Base-by-base conservation (phyloP, 2,888 invertebrate species). In the Epinotia bilunana region DNA sequence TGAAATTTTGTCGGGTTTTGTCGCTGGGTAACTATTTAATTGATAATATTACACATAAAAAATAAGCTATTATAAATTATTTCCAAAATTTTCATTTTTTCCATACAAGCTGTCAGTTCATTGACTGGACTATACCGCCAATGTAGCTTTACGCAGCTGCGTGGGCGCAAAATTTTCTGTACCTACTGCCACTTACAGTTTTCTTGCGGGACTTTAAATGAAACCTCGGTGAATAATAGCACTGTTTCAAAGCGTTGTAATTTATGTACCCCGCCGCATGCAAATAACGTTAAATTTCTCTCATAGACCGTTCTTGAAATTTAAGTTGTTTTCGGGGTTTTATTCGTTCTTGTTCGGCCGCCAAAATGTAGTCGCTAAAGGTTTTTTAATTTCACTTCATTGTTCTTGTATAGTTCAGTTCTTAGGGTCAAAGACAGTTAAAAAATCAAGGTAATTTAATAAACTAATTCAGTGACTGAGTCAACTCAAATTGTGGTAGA, bases 181-280 rank as follows among this genome's bases (percentile, higher is more conserved):
- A 23, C 20, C 23, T 28, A 28, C 3, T 61, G 12, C 61, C 73
- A 61, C 61, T 73, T 73, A 67, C 65, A 53, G n/a, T 70, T 62
- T 67, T 73, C 49, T 63, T 49, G 74, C n/a, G 58, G 64, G 67
- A 64, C 62, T 74, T 74, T 74, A 67, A 72, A 75, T 75, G 65
- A 75, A 75, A 75, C 75, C 71, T 61, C 71, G 7, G 55, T 75
- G 67, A 75, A 64, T 75, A 71, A 75, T 75, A 49, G 71, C 65
- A 68, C 55, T 75, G 71, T 67, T 75, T 61, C 75, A 62, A 43
- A 53, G 53, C 46, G 18, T 4, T 18, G 65, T 75, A 75, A 72
- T 75, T 75, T 75, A 75, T 67, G 71, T 67, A 64, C 60, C 57
- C 71, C 23, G 33, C 53, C n/a, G 53, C 71, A 71, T 67, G 65